These are phyloP conservation scores for Tolmerus cingulatus DNA, from an alignment of 2,888 invertebrate species.

Conservation along the genomic window DNA sequence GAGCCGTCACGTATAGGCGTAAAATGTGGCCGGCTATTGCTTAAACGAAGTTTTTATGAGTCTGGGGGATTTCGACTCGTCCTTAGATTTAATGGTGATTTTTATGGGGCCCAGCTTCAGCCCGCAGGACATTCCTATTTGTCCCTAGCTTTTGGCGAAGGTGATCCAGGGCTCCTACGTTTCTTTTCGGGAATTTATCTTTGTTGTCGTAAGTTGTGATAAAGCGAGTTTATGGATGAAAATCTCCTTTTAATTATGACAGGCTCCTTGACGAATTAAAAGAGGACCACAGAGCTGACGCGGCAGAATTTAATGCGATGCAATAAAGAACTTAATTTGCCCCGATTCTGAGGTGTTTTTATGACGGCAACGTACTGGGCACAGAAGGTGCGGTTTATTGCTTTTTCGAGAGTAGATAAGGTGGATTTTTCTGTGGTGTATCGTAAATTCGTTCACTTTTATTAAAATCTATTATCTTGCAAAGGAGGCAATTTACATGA, in stretches of 20 bases:
- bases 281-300: background rate
- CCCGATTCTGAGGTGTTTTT: background rate
- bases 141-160: background rate
- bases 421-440: background rate
- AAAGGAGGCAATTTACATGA: background rate
- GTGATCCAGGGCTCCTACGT: background rate
- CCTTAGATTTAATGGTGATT: slow-evolving; percentile 35
- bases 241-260: slow-evolving; percentile 29
- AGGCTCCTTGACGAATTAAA: slow-evolving; percentile 13
- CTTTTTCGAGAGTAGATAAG: background rate
- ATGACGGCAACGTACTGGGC: background rate
- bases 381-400: background rate
- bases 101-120: slow-evolving; percentile 6
- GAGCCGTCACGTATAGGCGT: slow-evolving; percentile 30
- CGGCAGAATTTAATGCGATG: background rate
- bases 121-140: background rate
- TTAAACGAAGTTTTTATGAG: slow-evolving; percentile 42
- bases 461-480: background rate
- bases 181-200: slow-evolving; percentile 1
- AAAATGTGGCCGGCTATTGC: slow-evolving; percentile 18
- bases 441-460: background rate
- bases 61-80: slow-evolving; percentile 33
- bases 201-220: slow-evolving; percentile 32
- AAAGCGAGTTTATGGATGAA: background rate
- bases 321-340: slow-evolving; percentile 28